Conservation (phyloP, 2,113 vertebrate genomes). For the Ivindomyrus marchei region DNA sequence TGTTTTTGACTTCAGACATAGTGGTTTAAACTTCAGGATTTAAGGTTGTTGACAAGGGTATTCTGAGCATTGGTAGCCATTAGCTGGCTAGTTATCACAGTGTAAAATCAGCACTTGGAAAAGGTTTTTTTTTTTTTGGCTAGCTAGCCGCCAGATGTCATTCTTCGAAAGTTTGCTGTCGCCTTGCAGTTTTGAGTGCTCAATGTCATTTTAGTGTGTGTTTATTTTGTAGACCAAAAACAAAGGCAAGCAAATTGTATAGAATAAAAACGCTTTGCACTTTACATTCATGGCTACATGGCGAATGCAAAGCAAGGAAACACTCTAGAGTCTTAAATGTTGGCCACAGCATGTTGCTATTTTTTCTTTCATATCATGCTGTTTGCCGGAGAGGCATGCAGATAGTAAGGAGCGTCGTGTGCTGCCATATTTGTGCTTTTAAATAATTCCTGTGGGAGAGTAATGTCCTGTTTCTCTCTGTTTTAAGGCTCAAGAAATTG, state of each 20-base stretch:
- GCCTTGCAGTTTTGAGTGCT: neutral
- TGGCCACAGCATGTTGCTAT: neutral
- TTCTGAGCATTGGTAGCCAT: neutral
- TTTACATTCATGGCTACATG: neutral
- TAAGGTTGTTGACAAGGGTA: neutral
- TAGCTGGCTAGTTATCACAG: neutral
- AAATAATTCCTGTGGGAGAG: neutral
- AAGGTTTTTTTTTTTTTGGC: neutral
- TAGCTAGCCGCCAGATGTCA: neutral
- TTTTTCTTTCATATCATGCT: neutral
- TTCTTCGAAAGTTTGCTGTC: neutral
- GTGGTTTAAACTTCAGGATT: neutral
- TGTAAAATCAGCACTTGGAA: neutral
- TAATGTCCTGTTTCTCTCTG: neutral
- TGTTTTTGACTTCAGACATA: neutral
- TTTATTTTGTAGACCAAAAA: neutral
- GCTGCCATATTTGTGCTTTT: neutral
- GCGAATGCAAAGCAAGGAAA: neutral
- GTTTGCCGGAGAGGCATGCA: neutral
- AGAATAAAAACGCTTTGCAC: neutral
- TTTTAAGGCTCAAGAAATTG: constrained; percentile 79
- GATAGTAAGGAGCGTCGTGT: neutral
- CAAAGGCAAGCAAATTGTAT: neutral
- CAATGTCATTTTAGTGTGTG: neutral
- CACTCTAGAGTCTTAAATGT: neutral